Percentiles rank a stretch among this genome's conserved stretches.
Conservation (phyloP, 2,888 invertebrate species). For the Plusia festucae region DNA sequence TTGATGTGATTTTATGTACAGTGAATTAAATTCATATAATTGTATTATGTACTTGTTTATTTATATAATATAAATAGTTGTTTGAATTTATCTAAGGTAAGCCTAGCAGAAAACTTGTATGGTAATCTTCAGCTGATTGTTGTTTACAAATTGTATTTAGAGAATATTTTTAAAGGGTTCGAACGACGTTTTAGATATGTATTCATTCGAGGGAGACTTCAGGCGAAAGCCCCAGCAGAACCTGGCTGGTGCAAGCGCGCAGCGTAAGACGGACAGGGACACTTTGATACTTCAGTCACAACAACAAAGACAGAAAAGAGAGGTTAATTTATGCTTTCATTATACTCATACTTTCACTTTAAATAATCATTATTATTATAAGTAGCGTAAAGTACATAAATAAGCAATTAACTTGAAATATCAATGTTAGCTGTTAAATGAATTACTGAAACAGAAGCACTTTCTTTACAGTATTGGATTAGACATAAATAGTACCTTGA, state of each 20-base stretch:
- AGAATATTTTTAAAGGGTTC: conserved; percentile 19
- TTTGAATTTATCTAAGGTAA: conserved; percentile 53
- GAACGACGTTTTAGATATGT: conserved; percentile 82
- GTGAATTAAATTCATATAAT: conserved; percentile 38
- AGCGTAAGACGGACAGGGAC: conserved; percentile 91
- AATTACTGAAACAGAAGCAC: neutral
- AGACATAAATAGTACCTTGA: too few relatives aligned
- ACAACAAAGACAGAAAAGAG: conserved; percentile 95
- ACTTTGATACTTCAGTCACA: conserved; percentile 94
- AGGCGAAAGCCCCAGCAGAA: conserved; percentile 96
- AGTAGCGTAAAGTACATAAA: neutral
- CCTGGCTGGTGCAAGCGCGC: conserved; percentile 95
- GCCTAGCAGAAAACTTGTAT: conserved; percentile 44
- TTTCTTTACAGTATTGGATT: neutral
- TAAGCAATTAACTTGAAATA: neutral
- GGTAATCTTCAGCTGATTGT: conserved; percentile 74
- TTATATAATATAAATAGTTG: conserved; percentile 39
- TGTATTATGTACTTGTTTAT: conserved; percentile 52
- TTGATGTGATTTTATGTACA: conserved; percentile 41
- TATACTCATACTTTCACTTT: conserved; percentile 47
- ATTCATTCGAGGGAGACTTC: conserved; percentile 97
- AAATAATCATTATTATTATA: conserved; percentile 9
- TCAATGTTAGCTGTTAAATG: neutral
- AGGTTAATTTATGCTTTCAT: conserved; percentile 86
- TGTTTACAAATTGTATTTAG: conserved; percentile 71